Percentiles rank a stretch among this genome's conserved stretches.
These are phyloP conservation scores for Agelas oroides DNA, from an alignment of 37 sponge, comb jelly and placozoan genomes.

Conservation along the genomic window DNA sequence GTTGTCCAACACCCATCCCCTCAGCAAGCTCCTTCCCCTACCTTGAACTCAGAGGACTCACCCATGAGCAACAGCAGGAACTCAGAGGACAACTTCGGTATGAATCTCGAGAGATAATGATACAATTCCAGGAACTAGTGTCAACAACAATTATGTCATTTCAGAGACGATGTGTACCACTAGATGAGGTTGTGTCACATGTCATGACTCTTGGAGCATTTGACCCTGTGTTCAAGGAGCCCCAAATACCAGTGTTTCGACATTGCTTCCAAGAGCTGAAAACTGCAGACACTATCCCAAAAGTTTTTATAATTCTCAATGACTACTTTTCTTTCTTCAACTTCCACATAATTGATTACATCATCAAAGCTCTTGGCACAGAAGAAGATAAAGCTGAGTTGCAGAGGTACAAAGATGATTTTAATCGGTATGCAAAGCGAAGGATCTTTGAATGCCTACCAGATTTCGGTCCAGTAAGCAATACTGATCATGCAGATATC, in stretches of 20 bases:
- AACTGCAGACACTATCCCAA: not conserved
- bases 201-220: not conserved
- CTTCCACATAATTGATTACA: not conserved
- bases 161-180: not conserved
- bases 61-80: not conserved
- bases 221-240: not conserved
- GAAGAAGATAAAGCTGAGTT: not conserved
- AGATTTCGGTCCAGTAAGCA: not conserved
- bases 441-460: conserved; percentile 4
- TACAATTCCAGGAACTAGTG: not conserved
- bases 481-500: not conserved
- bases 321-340: conserved; percentile 6
- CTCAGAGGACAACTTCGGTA: not conserved
- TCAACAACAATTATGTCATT: not conserved
- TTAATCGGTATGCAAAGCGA: not conserved
- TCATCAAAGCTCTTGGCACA: not conserved
- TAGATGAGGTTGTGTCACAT: not conserved
- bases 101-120: not conserved
- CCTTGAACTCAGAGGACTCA: not conserved
- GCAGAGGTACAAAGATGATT: not conserved
- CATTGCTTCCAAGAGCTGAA: not conserved
- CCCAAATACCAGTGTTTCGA: not conserved
- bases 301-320: not conserved
- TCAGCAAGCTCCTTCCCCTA: conserved; percentile 16
- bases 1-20: not conserved